Base-by-base conservation (phyloP, 2,888 invertebrate genomes). In the Colletes collaris region DNA sequence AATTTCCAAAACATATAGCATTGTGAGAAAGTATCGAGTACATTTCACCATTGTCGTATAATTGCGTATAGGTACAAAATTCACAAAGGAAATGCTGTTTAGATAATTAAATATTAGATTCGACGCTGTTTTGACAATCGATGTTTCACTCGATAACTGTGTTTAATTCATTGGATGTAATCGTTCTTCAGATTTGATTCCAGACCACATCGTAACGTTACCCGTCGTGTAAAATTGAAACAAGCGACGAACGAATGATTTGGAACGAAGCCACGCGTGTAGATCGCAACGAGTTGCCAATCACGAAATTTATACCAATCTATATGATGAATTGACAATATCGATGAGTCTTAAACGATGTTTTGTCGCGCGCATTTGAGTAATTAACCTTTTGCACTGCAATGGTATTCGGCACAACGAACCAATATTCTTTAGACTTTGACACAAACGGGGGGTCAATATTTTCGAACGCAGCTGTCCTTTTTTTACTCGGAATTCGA, bases 381-480 rank as follows among this genome's bases (percentile, higher is more conserved):
- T 64, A 60, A 77, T 78, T 78, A 69, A 78, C 78, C 78, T 19
- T 60, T 65, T 60, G 59, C 78, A 60, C 64, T 59, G 49, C n/a
- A 37, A 55, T 50, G 49, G 64, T 65, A 55, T 77, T 55, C 59
- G 68, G 50, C 40, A 49, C 53, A 64, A 64, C 37, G 53, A 55
- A 77, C 58, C 53, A 44, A 55, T 64, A 64, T 49, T n/a, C 10
- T 13, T n/a, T 4, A 16, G n/a, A 35, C 10, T 49, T 27, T 13
- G 46, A 46, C 44, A 11, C 10, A 46, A 27, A 16, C 6, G 27
- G 10, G 4, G 4, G 16, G 5, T 4, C 10, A 35, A 59, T 64
- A 44, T 19, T 50, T 44, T 40, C 40, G 6, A 40, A 40, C 40
- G 40, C 40, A 40, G 40, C 40, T 40, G 40, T 40, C 40, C 40